Evolutionary conservation across 2,888 invertebrate genomes (phyloP), one percentile per base, ranked within the genome.

Genomic region (Drosophila nr. fundita): DNA sequence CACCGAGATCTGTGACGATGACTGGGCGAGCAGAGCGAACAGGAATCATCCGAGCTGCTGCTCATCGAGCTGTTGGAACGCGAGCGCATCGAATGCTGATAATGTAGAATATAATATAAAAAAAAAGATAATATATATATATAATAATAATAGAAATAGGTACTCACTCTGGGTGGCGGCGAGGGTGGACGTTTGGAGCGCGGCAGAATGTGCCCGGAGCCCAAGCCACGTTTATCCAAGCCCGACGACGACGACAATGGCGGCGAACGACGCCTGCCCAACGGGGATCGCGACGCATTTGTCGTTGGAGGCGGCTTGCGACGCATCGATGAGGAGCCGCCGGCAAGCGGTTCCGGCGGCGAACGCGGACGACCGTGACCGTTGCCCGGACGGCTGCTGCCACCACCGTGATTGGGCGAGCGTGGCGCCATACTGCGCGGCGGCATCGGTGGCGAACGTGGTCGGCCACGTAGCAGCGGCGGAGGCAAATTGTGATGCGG

Each of bases 31-130:
- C 97, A 97, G 1, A 97, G 96, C 0, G 97, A 97, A 89, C 97
- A 97, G 0, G 97, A 97, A 89, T 96, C 96, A 87, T 97, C 97
- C 0, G 97, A 97, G 90, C 97, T 97, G 81, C 96, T 96, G 93
- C 96, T 97, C 54, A 95, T 95, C 0, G 96, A 96, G 42, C 97
- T 97, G 2, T 95, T 96, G 0, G 96, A 95, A 0, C 95, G 95
- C n/a, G 96, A 96, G 0, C 96, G 95, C 89, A 94, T 93, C 61
- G 92, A 89, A 72, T 89, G 89, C 91, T 92, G 58, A 15, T 24
- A 24, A 45, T 45, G 15, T 24, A 8, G 15, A 45, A 45, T 24
- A 8, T 4, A 24, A 8, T 13, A 42, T 21, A 6, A 0, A 65
- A 18, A 18, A 13, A 27, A 27, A 21, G 21, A 38, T 3, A 5